Evolutionary conservation across 2,888 invertebrate species (phyloP), one percentile per base, ranked within the genome.

Genomic region (Abrostola triplasia): DNA sequence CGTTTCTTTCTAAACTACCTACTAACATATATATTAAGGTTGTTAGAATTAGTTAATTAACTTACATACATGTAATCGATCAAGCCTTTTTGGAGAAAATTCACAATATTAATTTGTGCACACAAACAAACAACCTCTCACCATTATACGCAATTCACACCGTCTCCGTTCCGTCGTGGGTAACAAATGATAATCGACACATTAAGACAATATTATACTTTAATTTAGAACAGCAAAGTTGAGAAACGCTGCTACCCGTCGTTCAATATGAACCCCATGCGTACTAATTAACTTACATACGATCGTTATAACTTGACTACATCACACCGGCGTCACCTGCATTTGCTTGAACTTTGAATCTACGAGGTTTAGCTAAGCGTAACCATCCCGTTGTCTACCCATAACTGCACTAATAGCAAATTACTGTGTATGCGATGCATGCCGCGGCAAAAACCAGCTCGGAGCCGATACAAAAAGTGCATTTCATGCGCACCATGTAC

Each of bases 401-500:
- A 71, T 89, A 85, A 89, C 87, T 79, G 87, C 85, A 80, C 75
- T 76, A 77, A 79, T 81, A 82, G 84, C 78, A 85, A 87, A 87
- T 86, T 84, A 83, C 80, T 62, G 71, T 70, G 70, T 72, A 76
- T 82, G 81, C 79, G 80, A 76, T 79, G 82, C 82, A 79, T 55
- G 68, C 70, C 64, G 70, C 64, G 53, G 81, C 78, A 87, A 86
- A 86, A 86, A 87, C 77, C 67, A 76, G 73, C 76, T 76, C 69
- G 51, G 52, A 74, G 63, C 76, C 64, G 70, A 79, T 81, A 80
- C 77, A 92, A 92, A 92, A 92, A 92, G 87, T 85, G 88, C 88
- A 91, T 88, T 88, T 85, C 81, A 88, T 83, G 84, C 82, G 82
- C 82, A 80, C 89, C 90, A 89, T 92, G 88, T 90, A 90, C 71